phyloP scores from a whole-genome alignment of 2,797 vertebrate species.

The Bovichtus variegatus region DNA sequence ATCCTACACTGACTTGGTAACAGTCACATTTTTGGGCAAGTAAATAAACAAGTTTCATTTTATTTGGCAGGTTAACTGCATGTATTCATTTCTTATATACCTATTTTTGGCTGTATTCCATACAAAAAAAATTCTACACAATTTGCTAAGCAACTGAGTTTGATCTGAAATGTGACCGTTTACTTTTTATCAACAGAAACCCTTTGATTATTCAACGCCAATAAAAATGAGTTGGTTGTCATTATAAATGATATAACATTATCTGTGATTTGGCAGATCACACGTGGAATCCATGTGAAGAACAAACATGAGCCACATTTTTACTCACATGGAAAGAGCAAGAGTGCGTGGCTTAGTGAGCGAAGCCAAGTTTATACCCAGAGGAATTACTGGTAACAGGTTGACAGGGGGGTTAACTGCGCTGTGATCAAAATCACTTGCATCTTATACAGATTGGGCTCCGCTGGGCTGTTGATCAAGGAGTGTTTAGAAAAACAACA shows the following conservation, averaged over 20 bases:
- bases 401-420: slow-evolving; percentile 68
- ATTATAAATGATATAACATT: slow-evolving; percentile 65
- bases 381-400: slow-evolving; percentile 65
- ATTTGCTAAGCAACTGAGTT: not conserved
- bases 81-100: not conserved
- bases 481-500: slow-evolving; percentile 50
- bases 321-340: slow-evolving; percentile 66
- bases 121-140: slow-evolving; percentile 1
- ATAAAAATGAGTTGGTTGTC: slow-evolving; percentile 56
- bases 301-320: slow-evolving; percentile 70
- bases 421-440: slow-evolving; percentile 72
- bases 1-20: not conserved
- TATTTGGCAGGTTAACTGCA: not conserved
- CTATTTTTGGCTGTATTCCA: slow-evolving; percentile 12
- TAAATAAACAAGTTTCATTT: not conserved
- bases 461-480: slow-evolving; percentile 53
- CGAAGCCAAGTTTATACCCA: slow-evolving; percentile 70
- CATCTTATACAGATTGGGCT: slow-evolving; percentile 48
- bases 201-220: slow-evolving; percentile 58
- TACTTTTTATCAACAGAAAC: slow-evolving; percentile 64
- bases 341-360: slow-evolving; percentile 57
- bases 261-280: slow-evolving; percentile 71
- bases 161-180: slow-evolving; percentile 14
- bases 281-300: slow-evolving; percentile 57
- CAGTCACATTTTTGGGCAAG: not conserved